Evolutionary conservation across 2,113 vertebrate genomes (phyloP), one percentile per base, ranked within the genome.

Genomic region (Salminus brasiliensis): DNA sequence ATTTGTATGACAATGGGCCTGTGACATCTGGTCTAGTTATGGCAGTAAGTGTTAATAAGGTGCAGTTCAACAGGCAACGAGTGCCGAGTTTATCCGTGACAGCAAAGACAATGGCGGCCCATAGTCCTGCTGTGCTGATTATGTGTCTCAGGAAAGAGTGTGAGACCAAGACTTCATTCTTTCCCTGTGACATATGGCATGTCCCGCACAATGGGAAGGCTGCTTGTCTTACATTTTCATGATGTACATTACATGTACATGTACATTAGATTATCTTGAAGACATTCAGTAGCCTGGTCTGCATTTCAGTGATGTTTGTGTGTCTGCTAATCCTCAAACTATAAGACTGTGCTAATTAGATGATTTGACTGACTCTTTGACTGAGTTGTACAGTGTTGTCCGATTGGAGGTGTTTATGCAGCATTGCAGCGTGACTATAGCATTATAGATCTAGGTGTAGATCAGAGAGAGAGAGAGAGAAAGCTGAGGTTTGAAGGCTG

Each of bases 1-100:
- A 87, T 88, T 85, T 81, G 75, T 79, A 66, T 87, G 76, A 76
- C 79, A 85, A 85, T 81, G 72, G 78, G 75, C 36, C 69, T 76
- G 81, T 78, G 78, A 85, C 83, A 87, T 85, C 76, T 83, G 83
- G 81, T 76, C 79, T 72, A 68, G 81, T 83, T 81, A 79, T 73
- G 55, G 74, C 76, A 75, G 76, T 76, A 79, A 85, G 85, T 85
- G 85, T 83, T 87, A 85, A 87, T 83, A 80, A 87, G 83, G 81
- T 85, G 70, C 68, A 53, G 67, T 81, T 80, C 81, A 34, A 83
- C 65, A 74, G 78, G 55, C 73, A 70, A 39, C 15, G 75, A 75
- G 47, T 79, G 81, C 62, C 5, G 63, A 77, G 73, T 84, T 74
- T 78, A 78, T 83, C 59, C 47, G 55, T 81, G 73, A 85, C 63